Conservation (phyloP, 1,140 invertebrate genomes). For the Ephestia elutella region DNA sequence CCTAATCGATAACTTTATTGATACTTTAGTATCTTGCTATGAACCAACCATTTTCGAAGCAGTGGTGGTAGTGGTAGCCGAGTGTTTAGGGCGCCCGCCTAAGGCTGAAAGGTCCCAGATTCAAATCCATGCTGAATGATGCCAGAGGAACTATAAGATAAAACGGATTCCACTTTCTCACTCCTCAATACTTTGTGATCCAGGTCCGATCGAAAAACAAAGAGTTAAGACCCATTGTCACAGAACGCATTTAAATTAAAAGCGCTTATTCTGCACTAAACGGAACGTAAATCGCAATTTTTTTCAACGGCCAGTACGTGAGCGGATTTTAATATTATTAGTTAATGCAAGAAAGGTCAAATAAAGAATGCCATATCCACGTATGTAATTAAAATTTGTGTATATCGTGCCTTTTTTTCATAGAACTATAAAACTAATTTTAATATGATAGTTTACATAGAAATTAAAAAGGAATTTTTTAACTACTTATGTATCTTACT, state of each 20-base stretch:
- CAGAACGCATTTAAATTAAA: slow-evolving; percentile 7
- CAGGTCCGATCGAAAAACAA: not conserved
- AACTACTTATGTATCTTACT: no score
- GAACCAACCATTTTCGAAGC: no score
- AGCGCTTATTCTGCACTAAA: not conserved
- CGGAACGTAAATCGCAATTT: slow-evolving; percentile 7
- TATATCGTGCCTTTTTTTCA: not conserved
- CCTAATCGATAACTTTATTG: no score
- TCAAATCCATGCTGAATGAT: no score
- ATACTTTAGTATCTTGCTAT: no score
- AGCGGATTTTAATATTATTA: slow-evolving; percentile 5
- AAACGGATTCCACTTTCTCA: not conserved
- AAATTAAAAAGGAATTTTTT: no score
- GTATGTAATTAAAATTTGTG: not conserved
- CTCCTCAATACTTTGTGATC: not conserved
- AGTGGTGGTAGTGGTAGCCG: no score
- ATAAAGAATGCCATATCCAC: not conserved
- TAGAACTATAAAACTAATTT: no score
- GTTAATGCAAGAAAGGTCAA: slow-evolving; percentile 8
- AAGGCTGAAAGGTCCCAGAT: no score
- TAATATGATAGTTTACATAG: no score
- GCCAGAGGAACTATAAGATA: no score
- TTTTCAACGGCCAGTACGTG: slow-evolving; percentile 5
- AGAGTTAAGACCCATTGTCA: slow-evolving; percentile 8
- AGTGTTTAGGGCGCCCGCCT: no score